These are phyloP conservation scores for Aphidius gifuensis DNA, from an alignment of 1,140 invertebrate species.

Conservation along the genomic window DNA sequence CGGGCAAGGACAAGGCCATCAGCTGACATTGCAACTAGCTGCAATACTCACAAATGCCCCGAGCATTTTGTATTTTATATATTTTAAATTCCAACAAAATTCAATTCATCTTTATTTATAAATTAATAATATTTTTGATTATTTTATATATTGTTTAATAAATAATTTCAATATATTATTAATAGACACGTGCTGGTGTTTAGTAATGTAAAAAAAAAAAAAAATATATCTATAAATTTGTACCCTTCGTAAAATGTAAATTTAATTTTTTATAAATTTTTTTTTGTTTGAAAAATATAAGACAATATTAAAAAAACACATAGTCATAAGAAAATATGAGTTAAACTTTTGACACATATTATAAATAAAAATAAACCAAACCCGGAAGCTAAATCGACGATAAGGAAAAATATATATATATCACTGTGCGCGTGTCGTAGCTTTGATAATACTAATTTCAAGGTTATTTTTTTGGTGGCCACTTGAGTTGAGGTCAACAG, in stretches of 20 bases:
- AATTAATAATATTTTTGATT: no score
- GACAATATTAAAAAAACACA: no score
- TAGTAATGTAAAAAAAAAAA: no score
- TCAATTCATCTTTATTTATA: no score
- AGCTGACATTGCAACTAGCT: conserved; percentile 37
- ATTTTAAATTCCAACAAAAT: no score
- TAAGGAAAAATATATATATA: neutral
- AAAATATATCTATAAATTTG: no score
- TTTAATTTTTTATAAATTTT: no score
- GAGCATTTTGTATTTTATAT: neutral
- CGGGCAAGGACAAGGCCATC: conserved; percentile 49
- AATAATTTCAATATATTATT: no score
- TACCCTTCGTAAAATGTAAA: no score
- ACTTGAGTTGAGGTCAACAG: neutral
- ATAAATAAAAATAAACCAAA: conserved; percentile 1
- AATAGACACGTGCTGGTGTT: no score
- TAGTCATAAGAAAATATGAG: neutral
- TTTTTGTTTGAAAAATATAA: no score
- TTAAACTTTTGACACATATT: neutral
- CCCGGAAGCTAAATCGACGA: conserved; percentile 3
- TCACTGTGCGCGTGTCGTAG: neutral
- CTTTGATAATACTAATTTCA: neutral
- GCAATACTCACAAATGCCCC: conserved; percentile 32
- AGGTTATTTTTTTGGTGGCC: conserved; percentile 5
- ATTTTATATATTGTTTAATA: no score